These are phyloP conservation scores for Tokudaia tokunoshimensis DNA, from an alignment of 2,797 vertebrate genomes.

Conservation along the genomic window DNA sequence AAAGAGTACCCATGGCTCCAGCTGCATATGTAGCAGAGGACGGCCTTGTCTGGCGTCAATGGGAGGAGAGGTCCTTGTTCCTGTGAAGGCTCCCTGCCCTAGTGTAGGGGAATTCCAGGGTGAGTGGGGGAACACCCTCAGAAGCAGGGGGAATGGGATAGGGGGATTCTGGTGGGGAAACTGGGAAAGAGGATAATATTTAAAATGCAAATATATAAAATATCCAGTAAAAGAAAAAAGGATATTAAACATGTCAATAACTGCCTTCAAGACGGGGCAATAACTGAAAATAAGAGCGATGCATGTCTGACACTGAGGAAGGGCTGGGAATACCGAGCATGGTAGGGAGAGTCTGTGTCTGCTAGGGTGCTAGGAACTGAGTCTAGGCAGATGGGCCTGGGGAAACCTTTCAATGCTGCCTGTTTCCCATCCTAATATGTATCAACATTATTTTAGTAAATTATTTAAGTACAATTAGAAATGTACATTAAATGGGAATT, in stretches of 20 bases:
- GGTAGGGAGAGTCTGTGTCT: neutral
- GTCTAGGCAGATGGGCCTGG: neutral
- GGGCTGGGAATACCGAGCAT: neutral
- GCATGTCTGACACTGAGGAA: neutral
- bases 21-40: too few relatives aligned
- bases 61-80: too few relatives aligned
- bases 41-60: too few relatives aligned
- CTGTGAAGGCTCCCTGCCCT: too few relatives aligned
- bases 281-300: neutral
- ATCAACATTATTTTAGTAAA: neutral
- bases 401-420: neutral
- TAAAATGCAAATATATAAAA: too few relatives aligned
- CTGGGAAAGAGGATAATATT: too few relatives aligned
- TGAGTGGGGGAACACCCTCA: too few relatives aligned
- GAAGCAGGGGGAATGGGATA: too few relatives aligned
- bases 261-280: neutral
- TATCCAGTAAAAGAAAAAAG: too few relatives aligned
- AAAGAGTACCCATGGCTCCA: too few relatives aligned
- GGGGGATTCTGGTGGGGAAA: too few relatives aligned
- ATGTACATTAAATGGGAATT: neutral
- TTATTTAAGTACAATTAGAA: neutral
- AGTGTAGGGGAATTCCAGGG: too few relatives aligned
- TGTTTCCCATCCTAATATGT: constrained; percentile 4
- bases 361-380: neutral
- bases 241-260: constrained; percentile 15